phyloP scores from a whole-genome alignment of 2,888 invertebrate genomes.

The Heliconius ethilla region DNA sequence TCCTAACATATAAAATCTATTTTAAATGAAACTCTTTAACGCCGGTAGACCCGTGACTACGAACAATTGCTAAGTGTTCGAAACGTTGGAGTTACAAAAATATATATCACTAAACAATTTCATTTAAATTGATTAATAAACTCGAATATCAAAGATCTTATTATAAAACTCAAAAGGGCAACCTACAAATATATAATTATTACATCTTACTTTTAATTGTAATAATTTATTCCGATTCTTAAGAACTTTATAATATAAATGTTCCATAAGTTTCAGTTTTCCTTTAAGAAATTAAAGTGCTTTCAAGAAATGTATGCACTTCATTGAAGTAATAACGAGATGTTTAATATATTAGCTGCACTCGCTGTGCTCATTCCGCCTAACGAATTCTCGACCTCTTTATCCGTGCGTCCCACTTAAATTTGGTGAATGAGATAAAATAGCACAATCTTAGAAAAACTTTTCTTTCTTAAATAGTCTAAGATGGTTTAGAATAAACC shows the following conservation, averaged over 20 bases:
- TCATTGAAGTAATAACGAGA: constrained; percentile 32
- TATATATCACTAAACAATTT: too few species aligned
- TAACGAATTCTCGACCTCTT: constrained; percentile 35
- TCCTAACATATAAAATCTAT: too few species aligned
- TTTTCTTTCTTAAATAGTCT: not conserved
- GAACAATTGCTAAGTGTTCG: too few species aligned
- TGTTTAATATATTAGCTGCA: constrained; percentile 30
- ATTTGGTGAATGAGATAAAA: constrained; percentile 31
- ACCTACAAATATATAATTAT: too few species aligned
- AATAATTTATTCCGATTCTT: not conserved
- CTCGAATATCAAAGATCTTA: too few species aligned
- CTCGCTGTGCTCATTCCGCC: constrained; percentile 20
- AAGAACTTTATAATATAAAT: not conserved
- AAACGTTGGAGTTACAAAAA: too few species aligned
- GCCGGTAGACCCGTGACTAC: too few species aligned
- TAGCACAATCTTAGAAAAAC: constrained; percentile 15
- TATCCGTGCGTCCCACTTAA: constrained; percentile 30
- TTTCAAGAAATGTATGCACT: constrained; percentile 25
- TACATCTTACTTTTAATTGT: not conserved
- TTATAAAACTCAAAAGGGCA: too few species aligned
- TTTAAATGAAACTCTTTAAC: too few species aligned
- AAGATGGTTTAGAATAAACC: not conserved
- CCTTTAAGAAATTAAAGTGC: not conserved
- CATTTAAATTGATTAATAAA: too few species aligned
- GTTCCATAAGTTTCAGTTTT: not conserved